Evolutionary conservation across 2,113 vertebrate species (phyloP).

Genomic region (Poicephalus gulielmi): DNA sequence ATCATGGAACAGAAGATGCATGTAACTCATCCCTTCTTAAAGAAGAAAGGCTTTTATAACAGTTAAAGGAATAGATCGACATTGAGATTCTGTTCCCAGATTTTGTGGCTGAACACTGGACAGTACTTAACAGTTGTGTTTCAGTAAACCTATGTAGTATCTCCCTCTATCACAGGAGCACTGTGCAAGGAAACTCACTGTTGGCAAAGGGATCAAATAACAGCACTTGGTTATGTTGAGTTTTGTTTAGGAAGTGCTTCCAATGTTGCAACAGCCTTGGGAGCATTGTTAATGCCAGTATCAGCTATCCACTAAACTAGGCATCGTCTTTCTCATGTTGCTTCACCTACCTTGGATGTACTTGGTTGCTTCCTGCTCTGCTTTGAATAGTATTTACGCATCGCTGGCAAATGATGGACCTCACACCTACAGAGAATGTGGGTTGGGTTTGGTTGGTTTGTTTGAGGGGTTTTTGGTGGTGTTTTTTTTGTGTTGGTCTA

Average conservation of each 20-base stretch:
- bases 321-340: not conserved
- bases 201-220: not conserved
- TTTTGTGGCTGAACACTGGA: not conserved
- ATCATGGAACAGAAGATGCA: not conserved
- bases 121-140: not conserved
- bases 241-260: not conserved
- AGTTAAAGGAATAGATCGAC: not conserved
- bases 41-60: not conserved
- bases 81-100: not conserved
- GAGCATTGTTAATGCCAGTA: not conserved
- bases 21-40: not conserved
- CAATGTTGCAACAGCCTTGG: not conserved
- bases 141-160: not conserved
- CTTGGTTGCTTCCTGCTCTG: not conserved
- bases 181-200: not conserved
- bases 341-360: not conserved
- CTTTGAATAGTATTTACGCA: not conserved
- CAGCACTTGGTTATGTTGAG: not conserved
- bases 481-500: not conserved
- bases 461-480: not conserved
- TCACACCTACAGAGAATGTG: fast-evolving
- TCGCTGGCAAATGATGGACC: not conserved
- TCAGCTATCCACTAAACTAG: not conserved
- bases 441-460: not conserved
- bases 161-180: not conserved